phyloP scores from a whole-genome alignment of 2,797 vertebrate genomes.

The Gallirallus australis region DNA sequence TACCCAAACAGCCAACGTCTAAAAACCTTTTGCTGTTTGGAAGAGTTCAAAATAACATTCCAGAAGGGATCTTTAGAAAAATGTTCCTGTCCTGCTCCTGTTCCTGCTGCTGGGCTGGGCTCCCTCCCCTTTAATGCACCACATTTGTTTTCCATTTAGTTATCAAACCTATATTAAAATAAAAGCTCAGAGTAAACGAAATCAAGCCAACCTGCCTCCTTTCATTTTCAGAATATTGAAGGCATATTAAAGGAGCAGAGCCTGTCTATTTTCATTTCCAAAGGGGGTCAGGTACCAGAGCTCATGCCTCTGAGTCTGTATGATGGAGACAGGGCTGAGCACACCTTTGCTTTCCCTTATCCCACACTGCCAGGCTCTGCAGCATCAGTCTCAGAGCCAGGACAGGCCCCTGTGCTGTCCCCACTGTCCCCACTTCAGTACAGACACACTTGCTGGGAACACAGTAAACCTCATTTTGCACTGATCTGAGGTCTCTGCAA shows the following conservation, averaged over 20 bases:
- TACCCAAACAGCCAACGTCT: constrained; percentile 69
- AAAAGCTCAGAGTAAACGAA: constrained; percentile 45
- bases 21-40: constrained; percentile 69
- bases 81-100: constrained; percentile 54
- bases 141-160: constrained; percentile 69
- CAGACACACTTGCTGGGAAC: neutral
- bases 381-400: neutral
- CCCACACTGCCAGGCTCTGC: accelerated
- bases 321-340: neutral
- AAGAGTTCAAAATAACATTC: constrained; percentile 78
- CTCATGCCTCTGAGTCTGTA: accelerated
- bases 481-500: neutral
- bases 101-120: neutral
- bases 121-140: neutral
- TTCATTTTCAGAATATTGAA: constrained; percentile 33
- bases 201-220: constrained; percentile 38
- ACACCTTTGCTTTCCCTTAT: neutral
- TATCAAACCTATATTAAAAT: constrained; percentile 57
- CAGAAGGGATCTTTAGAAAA: constrained; percentile 66
- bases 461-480: neutral
- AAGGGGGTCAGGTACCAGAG: neutral
- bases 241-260: neutral
- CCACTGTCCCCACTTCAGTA: neutral
- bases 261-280: neutral
- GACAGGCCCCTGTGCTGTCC: neutral